Conservation (phyloP, 2,888 invertebrate species). For the Auanema freiburgensis region DNA sequence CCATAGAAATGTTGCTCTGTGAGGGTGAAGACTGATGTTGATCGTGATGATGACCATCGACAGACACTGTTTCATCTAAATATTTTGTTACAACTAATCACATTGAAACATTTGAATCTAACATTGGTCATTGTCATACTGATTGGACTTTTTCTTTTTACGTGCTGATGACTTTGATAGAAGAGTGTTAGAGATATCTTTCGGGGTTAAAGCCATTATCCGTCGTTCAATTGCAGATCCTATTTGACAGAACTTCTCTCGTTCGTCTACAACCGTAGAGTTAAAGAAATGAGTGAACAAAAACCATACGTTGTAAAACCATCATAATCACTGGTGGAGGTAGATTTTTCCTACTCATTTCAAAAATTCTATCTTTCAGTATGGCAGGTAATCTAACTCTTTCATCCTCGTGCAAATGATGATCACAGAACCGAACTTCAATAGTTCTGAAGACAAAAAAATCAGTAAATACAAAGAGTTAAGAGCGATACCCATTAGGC, state of each 20-base stretch:
- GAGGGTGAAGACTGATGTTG: no score
- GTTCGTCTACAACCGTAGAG: slow-evolving; percentile 28
- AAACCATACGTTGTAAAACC: slow-evolving; percentile 37
- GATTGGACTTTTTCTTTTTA: slow-evolving; percentile 10
- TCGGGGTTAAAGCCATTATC: slow-evolving; percentile 9
- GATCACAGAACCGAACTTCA: slow-evolving; percentile 49
- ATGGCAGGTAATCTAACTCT: slow-evolving; percentile 32
- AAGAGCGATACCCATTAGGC: slow-evolving; percentile 33
- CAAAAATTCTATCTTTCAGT: slow-evolving; percentile 32
- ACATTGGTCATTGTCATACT: background rate
- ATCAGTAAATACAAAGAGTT: background rate
- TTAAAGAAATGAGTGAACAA: slow-evolving; percentile 1
- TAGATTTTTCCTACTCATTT: slow-evolving; percentile 39
- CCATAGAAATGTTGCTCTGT: no score
- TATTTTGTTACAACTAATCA: background rate
- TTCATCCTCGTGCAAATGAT: slow-evolving; percentile 49
- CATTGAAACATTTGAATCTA: background rate
- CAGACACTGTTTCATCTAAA: background rate
- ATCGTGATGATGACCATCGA: no score
- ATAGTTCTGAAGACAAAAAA: slow-evolving; percentile 33
- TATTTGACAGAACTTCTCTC: slow-evolving; percentile 24
- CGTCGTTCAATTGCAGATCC: slow-evolving; percentile 35
- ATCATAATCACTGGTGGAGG: slow-evolving; percentile 43
- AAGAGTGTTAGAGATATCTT: slow-evolving; percentile 14
- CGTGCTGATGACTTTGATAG: slow-evolving; percentile 14